Evolutionary conservation across 2,113 vertebrate genomes (phyloP), one percentile per base, ranked within the genome.

Genomic region (Anarrhichthys ocellatus): DNA sequence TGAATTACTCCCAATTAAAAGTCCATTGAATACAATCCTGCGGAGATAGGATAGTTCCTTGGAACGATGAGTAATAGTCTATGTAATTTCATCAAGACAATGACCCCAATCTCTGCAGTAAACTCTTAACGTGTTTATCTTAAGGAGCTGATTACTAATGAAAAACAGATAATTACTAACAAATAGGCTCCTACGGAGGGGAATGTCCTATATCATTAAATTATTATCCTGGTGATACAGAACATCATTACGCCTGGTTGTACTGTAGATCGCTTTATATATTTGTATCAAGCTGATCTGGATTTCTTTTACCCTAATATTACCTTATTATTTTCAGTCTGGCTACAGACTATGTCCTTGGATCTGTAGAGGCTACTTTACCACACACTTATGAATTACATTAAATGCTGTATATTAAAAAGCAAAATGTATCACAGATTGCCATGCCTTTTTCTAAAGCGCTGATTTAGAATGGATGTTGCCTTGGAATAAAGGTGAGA

Each of bases 1-100:
- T 91, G 86, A 93, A 94, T 94, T 92, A 93, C 83, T 90, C 63
- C 84, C 88, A 94, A 94, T 95, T 95, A 94, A 94, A 95, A 91
- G 86, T 84, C 89, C 89, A 93, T 92, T 84, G 87, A 87, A 87
- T 85, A 24, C 56, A 83, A 90, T 80, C 80, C 71, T 68, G 88
- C 76, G 24, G 88, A 85, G 89, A 85, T 73, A 59, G 76, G 73
- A 79, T 50, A 52, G 89, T 44, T 73, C 71, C 52, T 62, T 34
- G 62, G 61, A 66, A 77, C 14, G 62, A 73, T 67, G 71, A 84
- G 82, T 46, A 44, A 38, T 48, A 61, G 65, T 85, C 69, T 66
- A 27, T 80, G 79, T 87, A 85, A 93, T 92, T 90, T 88, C 78
- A 92, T 92, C 76, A 91, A 84, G 40, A 85, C 54, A 84, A 86